Conservation (phyloP, 2,888 invertebrate species). For the Piscicola geometra region DNA sequence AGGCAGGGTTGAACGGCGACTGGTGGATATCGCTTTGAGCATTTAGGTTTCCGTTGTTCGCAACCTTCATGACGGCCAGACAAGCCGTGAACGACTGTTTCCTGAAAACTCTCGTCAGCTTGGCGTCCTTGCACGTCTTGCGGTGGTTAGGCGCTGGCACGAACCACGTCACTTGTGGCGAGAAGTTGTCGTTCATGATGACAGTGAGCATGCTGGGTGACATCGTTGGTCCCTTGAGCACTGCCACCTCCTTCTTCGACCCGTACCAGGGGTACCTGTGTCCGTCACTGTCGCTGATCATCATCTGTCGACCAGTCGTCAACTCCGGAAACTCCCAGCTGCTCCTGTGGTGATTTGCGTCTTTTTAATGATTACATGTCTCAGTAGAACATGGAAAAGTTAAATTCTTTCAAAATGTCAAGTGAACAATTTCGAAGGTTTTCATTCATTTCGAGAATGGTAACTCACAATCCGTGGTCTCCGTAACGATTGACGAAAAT, state of each 20-base stretch:
- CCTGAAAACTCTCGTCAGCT: slow-evolving; percentile 53
- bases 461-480: slow-evolving; percentile 53
- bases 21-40: neutral
- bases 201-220: slow-evolving; percentile 50
- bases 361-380: no score
- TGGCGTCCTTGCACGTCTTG: slow-evolving; percentile 49
- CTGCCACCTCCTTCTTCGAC: slow-evolving; percentile 50
- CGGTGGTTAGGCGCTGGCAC: slow-evolving; percentile 49
- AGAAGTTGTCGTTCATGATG: slow-evolving; percentile 56
- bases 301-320: slow-evolving; percentile 50
- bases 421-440: no score
- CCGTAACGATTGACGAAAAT: slow-evolving; percentile 55
- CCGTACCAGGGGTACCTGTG: slow-evolving; percentile 56
- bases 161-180: slow-evolving; percentile 54
- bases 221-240: slow-evolving; percentile 51
- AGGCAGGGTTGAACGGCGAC: neutral
- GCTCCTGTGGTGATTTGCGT: slow-evolving; percentile 50
- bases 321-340: slow-evolving; percentile 57
- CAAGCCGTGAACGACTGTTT: slow-evolving; percentile 56
- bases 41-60: slow-evolving; percentile 45
- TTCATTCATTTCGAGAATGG: no score
- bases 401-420: neutral
- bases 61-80: slow-evolving; percentile 54
- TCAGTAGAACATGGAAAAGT: neutral
- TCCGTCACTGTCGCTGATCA: slow-evolving; percentile 56